A percentile compares a stretch with the other conserved stretches of the same genome.
phyloP scores from a whole-genome alignment of 2,113 vertebrate species.

The Cnemophilus loriae region DNA sequence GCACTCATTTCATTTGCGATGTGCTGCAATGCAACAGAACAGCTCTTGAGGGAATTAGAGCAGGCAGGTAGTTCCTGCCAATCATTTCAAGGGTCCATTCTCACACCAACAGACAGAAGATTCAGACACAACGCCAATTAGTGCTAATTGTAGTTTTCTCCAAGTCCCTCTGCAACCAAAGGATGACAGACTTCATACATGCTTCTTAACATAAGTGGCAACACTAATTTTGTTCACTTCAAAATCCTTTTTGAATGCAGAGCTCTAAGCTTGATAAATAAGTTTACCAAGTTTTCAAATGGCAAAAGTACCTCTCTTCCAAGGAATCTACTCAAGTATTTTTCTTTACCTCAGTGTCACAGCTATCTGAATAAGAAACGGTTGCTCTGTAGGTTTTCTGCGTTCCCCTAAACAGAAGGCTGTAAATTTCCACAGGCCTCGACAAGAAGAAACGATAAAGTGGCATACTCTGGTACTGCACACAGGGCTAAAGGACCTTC shows the following conservation, averaged over 20 bases:
- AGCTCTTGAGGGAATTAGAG: not conserved
- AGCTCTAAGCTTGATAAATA: not conserved
- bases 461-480: fast-evolving
- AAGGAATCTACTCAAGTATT: not conserved
- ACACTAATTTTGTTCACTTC: not conserved
- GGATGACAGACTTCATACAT: conserved; percentile 18
- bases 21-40: conserved; percentile 2
- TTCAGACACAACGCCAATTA: not conserved
- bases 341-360: not conserved
- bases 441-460: fast-evolving
- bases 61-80: not conserved
- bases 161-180: not conserved
- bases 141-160: conserved; percentile 24
- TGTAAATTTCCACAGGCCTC: not conserved
- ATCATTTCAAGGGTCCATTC: not conserved
- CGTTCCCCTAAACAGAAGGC: not conserved
- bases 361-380: not conserved
- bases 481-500: not conserved
- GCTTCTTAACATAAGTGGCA: conserved; percentile 3
- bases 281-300: not conserved
- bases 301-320: not conserved
- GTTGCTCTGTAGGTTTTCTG: not conserved
- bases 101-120: not conserved
- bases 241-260: not conserved
- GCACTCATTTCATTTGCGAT: not conserved